A percentile compares a stretch with the other conserved stretches of the same genome.
These are phyloP conservation scores for Ptychadena robeensis DNA, from an alignment of 2,797 vertebrate genomes.

Conservation along the genomic window DNA sequence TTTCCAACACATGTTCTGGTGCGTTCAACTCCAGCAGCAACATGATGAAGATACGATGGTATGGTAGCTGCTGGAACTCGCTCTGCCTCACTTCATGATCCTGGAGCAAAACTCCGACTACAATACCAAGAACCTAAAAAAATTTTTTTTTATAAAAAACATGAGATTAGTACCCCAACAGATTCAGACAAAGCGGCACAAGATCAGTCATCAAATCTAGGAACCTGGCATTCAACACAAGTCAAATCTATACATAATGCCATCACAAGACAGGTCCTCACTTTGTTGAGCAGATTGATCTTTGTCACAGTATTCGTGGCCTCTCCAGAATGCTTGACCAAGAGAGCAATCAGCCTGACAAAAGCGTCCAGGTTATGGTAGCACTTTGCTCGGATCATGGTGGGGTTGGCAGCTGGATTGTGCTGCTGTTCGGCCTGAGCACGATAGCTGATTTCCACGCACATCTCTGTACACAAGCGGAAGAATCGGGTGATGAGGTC, in stretches of 20 bases:
- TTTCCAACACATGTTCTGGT: conserved; percentile 96
- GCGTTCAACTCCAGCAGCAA: conserved; percentile 96
- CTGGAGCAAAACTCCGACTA: conserved; percentile 96
- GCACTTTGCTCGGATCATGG: conserved; percentile 97
- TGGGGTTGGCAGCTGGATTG: conserved; percentile 96
- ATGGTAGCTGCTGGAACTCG: conserved; percentile 97
- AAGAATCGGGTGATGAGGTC: conserved; percentile 99
- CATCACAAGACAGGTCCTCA: conserved; percentile 66
- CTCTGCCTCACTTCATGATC: conserved; percentile 97
- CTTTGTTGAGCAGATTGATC: conserved; percentile 99
- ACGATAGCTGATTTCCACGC: conserved; percentile 97
- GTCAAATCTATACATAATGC: no score
- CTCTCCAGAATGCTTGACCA: conserved; percentile 98
- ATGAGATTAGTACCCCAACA: no score
- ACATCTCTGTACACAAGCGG: conserved; percentile 98
- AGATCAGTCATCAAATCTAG: no score
- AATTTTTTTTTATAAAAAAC: no score
- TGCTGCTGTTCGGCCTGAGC: conserved; percentile 98
- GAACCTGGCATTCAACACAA: background rate
- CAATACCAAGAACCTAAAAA: conserved; percentile 93
- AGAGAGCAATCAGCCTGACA: conserved; percentile 92
- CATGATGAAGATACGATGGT: conserved; percentile 99
- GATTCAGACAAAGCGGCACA: no score
- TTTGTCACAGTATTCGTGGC: conserved; percentile 98
- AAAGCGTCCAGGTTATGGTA: conserved; percentile 98